phyloP scores from a whole-genome alignment of 1,140 invertebrate genomes.

The Lineus longissimus region DNA sequence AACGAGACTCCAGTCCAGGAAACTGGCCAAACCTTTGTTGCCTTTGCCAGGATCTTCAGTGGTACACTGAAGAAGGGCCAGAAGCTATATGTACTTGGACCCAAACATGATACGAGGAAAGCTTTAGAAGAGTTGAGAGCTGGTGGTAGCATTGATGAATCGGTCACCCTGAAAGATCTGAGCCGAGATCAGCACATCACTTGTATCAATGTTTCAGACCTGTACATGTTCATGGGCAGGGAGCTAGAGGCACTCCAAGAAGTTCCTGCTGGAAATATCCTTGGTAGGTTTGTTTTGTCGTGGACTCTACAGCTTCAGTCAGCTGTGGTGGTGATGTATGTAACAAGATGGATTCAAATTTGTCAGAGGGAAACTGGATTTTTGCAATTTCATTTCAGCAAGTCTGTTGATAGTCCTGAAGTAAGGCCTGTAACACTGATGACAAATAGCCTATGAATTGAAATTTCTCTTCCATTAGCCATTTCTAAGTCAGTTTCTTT shows the following conservation, averaged over 20 bases:
- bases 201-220: conserved; percentile 64
- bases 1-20: conserved; percentile 47
- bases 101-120: conserved; percentile 77
- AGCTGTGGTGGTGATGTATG: background rate
- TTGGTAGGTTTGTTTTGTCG: conserved; percentile 59
- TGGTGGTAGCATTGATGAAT: conserved; percentile 10
- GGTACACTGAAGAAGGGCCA: conserved; percentile 76
- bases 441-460: too few species aligned
- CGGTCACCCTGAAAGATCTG: conserved; percentile 65
- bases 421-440: too few species aligned
- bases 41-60: conserved; percentile 91
- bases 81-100: conserved; percentile 77
- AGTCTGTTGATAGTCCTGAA: too few species aligned
- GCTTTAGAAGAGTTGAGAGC: conserved; percentile 56
- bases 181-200: conserved; percentile 60
- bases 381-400: too few species aligned
- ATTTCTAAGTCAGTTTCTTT: background rate
- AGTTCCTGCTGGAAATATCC: conserved; percentile 84
- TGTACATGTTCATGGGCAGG: conserved; percentile 91
- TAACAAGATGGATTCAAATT: background rate
- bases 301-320: too few species aligned
- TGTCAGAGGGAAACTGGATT: background rate
- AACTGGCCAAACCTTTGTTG: conserved; percentile 74
- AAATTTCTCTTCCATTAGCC: too few species aligned
- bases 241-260: conserved; percentile 78